Base-by-base conservation (phyloP, 2,797 vertebrate species). In the Microcaecilia unicolor region DNA sequence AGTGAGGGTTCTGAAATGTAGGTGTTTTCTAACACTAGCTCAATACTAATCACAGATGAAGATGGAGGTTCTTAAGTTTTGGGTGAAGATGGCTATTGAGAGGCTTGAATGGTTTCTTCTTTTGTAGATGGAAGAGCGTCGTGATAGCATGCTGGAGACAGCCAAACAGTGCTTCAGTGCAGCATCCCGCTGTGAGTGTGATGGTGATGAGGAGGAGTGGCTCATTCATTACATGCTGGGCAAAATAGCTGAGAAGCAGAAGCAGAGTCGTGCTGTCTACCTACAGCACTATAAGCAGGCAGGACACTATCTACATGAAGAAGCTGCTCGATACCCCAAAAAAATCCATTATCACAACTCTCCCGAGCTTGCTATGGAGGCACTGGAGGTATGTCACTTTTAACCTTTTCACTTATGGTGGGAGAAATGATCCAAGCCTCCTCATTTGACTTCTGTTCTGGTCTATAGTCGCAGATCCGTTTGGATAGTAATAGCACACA, bases 331-430 rank as follows among this genome's bases (percentile, higher is more conserved):
- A 13, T 99, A 99, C 15, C 96, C 96, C 1, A 88, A 92, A 44
- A 99, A 98, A 80, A 97, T 99, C 58, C 94, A 98, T 67, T 99
- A 99, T 72, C 96, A 98, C 61, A 98, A 97, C 48, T 94, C 94
- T 4, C 95, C 96, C 1, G 95, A 96, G 44, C 80, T 99, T 52
- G 96, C 95, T 41, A 97, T 98, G 94, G 96, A 98, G 61, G 92
- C 95, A 1, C 54, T 99, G 55, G 95, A 99, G 92, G 95, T 98
- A 85, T n/a, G n/a, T n/a, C n/a, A n/a, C n/a, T n/a, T n/a, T n/a
- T n/a, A n/a, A n/a, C n/a, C n/a, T n/a, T n/a, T n/a, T n/a, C n/a
- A n/a, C n/a, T n/a, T n/a, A 7, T 8, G 10, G 15, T 33, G 36
- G 2, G 25, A 31, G 20, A 1, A 5, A 3, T 6, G 8, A 7